These are phyloP conservation scores for Adelphocoris suturalis DNA, from an alignment of 2,888 invertebrate genomes.

Conservation along the genomic window DNA sequence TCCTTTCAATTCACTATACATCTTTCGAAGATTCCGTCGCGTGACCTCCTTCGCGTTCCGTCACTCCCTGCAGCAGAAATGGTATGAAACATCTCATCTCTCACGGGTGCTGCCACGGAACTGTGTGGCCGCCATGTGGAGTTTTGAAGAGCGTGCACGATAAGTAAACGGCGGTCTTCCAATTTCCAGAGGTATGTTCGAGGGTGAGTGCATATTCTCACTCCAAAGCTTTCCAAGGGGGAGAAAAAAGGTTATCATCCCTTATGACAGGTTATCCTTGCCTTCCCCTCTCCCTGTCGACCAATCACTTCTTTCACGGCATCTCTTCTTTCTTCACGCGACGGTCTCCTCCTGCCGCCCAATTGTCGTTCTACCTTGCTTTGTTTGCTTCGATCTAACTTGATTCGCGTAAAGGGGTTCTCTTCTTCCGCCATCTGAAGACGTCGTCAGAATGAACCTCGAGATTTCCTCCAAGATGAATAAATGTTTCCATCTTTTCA, in stretches of 20 bases:
- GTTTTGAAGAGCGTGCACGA: slow-evolving; percentile 48
- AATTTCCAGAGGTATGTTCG: slow-evolving; percentile 30
- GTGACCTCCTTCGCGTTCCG: slow-evolving; percentile 41
- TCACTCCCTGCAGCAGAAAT: slow-evolving; percentile 9
- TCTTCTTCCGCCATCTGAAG: not conserved
- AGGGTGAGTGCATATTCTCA: slow-evolving; percentile 25
- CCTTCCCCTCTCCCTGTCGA: slow-evolving; percentile 1
- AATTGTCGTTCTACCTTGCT: slow-evolving; percentile 58
- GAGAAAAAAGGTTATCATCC: slow-evolving; percentile 66
- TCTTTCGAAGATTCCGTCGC: not conserved
- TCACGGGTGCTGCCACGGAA: not conserved
- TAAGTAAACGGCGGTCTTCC: slow-evolving; percentile 59
- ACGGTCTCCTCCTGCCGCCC: slow-evolving; percentile 38
- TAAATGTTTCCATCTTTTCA: not conserved
- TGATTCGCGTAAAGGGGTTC: slow-evolving; percentile 13
- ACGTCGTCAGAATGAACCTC: no score
- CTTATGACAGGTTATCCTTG: slow-evolving; percentile 64
- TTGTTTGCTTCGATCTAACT: slow-evolving; percentile 47
- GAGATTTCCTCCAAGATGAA: not conserved
- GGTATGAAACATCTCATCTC: slow-evolving; percentile 30
- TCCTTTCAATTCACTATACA: no score
- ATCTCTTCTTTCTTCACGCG: slow-evolving; percentile 58
- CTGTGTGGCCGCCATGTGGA: not conserved
- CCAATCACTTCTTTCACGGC: slow-evolving; percentile 61
- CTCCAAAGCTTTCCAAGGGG: slow-evolving; percentile 17